Evolutionary conservation across 2,113 vertebrate species (phyloP), one percentile per base, ranked within the genome.

Genomic region (Casuarius casuarius): DNA sequence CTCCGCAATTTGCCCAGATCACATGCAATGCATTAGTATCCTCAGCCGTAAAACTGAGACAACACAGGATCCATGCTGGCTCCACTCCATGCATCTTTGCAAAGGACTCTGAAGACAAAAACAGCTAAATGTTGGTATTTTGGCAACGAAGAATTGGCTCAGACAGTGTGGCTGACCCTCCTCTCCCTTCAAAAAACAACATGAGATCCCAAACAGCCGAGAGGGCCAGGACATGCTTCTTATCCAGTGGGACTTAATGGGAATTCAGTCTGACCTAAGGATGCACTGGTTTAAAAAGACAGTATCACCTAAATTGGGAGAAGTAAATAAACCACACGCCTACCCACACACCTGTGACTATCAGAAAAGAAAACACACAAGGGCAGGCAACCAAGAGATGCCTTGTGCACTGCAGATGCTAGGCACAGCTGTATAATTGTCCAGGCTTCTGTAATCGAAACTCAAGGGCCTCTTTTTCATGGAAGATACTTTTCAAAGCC

Each of bases 191-290:
- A 62, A 52, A 40, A 84, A 29, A 14, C 0, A 17, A 14, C 8
- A 38, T 1, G 2, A 23, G 63, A 9, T 15, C 35, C 35, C 21
- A 10, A 74, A 42, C 35, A 38, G 38, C 62, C 23, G 19, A 63
- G 66, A 74, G 26, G 51, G 51, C 35, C 61, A 89, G 46, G 61
- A 61, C 25, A 0, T 2, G 20, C 26, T 73, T 26, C 67, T 86
- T 7, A 11, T 23, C 58, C 70, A 68, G 5, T 0, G 0, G 28
- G 14, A 66, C 1, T 12, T 61, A n/a, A 2, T 3, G 40, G 40
- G 68, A n/a, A 35, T 78, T 42, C 76, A 84, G 33, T 7, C 52
- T 44, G 7, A 22, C 25, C 42, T 10, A 19, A 88, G 56, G 38
- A 33, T 12, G 20, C 0, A 0, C 31, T 87, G 42, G 17, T 81